phyloP scores from a whole-genome alignment of 1,140 invertebrate species.

The Drosophila punjabiensis region DNA sequence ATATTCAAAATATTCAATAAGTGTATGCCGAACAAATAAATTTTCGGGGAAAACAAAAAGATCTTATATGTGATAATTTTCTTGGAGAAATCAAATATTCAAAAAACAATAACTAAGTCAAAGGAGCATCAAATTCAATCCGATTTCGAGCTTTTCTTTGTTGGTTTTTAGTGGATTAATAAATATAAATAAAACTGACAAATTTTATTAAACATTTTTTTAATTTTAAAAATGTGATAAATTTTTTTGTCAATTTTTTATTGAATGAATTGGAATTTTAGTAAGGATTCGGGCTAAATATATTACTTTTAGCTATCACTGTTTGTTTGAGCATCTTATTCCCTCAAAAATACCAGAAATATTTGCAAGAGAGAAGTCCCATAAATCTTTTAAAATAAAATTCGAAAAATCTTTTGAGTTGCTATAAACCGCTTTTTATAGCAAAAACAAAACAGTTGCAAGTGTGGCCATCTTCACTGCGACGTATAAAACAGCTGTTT shows the following conservation, averaged over 20 bases:
- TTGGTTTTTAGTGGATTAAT: background rate
- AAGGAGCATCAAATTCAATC: background rate
- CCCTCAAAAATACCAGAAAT: too few relatives aligned
- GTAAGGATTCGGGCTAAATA: too few relatives aligned
- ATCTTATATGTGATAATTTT: background rate
- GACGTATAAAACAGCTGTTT: background rate
- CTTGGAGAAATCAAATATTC: background rate
- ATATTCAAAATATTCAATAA: constrained; percentile 9
- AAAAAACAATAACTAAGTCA: background rate
- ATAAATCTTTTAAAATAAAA: background rate
- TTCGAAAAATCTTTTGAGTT: background rate
- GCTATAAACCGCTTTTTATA: background rate
- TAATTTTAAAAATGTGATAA: background rate
- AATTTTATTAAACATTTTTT: background rate
- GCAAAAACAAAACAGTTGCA: background rate
- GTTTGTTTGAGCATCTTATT: too few relatives aligned
- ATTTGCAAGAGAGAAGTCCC: too few relatives aligned
- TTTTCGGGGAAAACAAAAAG: background rate
- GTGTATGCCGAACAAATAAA: background rate
- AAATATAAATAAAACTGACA: background rate
- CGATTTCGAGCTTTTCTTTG: background rate
- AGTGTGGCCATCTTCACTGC: background rate
- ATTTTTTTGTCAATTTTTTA: background rate
- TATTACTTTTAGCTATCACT: too few relatives aligned
- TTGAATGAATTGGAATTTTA: too few relatives aligned